Percentiles rank a stretch among this genome's conserved stretches.
phyloP scores from a whole-genome alignment of 1,140 invertebrate species.

The Cotesia typhae region DNA sequence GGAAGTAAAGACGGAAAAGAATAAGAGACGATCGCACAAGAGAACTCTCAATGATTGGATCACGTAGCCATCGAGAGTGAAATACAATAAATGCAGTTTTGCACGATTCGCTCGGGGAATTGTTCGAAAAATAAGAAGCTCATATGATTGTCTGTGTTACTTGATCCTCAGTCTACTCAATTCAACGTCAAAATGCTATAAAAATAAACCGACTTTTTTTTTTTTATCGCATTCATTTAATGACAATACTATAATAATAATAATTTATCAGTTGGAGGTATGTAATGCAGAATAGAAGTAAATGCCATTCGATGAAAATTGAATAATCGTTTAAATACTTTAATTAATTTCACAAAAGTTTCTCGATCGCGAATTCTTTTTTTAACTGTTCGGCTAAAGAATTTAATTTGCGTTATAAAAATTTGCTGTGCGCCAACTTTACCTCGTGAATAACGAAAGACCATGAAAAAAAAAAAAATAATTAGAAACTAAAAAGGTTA shows the following conservation, averaged over 20 bases:
- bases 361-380: neutral
- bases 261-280: too few species aligned
- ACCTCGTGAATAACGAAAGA: slow-evolving; percentile 2
- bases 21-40: neutral
- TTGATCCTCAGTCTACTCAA: slow-evolving; percentile 6
- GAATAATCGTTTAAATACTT: slow-evolving; percentile 13
- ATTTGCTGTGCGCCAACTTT: neutral
- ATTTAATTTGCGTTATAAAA: slow-evolving; percentile 12
- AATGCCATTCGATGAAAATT: slow-evolving; percentile 6
- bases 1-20: neutral
- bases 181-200: slow-evolving; percentile 1
- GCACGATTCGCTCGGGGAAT: slow-evolving; percentile 3
- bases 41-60: slow-evolving; percentile 24
- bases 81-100: slow-evolving; percentile 17
- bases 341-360: slow-evolving; percentile 6
- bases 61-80: slow-evolving; percentile 21
- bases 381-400: slow-evolving; percentile 1
- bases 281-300: neutral
- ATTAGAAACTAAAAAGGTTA: slow-evolving; percentile 1
- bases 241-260: too few species aligned
- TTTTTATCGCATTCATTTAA: neutral
- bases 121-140: slow-evolving; percentile 6
- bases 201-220: neutral
- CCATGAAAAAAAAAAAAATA: slow-evolving; percentile 9
- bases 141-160: slow-evolving; percentile 2